Percentiles rank a stretch among this genome's conserved stretches.
Evolutionary conservation across 2,888 invertebrate genomes (phyloP).

Genomic region (Barypeithes pellucidus): DNA sequence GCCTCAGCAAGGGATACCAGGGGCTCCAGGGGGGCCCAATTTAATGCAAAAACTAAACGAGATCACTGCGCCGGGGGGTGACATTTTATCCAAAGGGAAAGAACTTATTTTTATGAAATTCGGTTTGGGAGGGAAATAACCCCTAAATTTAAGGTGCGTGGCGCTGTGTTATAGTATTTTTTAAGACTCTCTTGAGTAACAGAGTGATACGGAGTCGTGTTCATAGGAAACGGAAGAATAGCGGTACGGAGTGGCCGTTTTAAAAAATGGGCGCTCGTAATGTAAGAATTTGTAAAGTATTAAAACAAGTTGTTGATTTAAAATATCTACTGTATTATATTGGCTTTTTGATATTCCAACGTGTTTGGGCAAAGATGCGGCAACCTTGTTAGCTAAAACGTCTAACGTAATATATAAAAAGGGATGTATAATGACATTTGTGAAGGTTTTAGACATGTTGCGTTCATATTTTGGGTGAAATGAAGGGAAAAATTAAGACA

Average conservation of each 20-base stretch:
- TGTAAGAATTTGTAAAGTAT: conserved; percentile 24
- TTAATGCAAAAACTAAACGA: conserved; percentile 93
- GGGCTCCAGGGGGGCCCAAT: conserved; percentile 77
- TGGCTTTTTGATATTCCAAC: conserved; percentile 26
- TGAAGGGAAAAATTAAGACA: conserved; percentile 40
- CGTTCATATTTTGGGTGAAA: conserved; percentile 45
- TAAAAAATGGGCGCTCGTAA: background rate
- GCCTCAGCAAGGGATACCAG: conserved; percentile 67
- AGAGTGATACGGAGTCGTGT: conserved; percentile 13
- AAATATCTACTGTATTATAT: conserved; percentile 22
- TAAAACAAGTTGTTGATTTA: conserved; percentile 19
- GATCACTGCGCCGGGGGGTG: conserved; percentile 91
- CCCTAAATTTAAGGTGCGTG: conserved; percentile 48
- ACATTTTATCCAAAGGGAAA: conserved; percentile 93
- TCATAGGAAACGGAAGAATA: background rate
- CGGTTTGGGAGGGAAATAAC: conserved; percentile 82
- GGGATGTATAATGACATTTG: conserved; percentile 13
- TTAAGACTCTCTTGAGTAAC: conserved; percentile 23
- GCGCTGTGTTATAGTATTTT: conserved; percentile 31
- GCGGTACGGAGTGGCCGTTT: background rate
- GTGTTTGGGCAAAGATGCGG: background rate
- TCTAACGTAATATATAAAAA: conserved; percentile 12
- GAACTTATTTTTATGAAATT: conserved; percentile 96
- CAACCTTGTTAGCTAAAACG: conserved; percentile 6
- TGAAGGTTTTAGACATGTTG: conserved; percentile 41